A percentile compares a stretch with the other conserved stretches of the same genome.
Conservation (phyloP, 2,113 vertebrate genomes). For the Malurus cyaneus region DNA sequence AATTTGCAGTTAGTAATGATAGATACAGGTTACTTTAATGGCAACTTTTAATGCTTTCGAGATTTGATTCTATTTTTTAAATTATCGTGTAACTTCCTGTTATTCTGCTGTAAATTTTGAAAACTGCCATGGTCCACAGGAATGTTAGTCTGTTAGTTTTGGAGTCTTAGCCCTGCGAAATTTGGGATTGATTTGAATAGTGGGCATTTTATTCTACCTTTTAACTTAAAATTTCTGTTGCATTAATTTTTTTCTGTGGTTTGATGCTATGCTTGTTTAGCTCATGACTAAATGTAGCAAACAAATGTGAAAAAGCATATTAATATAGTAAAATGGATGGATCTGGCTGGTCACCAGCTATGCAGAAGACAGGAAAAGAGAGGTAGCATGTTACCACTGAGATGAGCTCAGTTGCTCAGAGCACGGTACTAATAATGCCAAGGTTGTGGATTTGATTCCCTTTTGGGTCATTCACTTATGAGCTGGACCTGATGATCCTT, state of each 20-base stretch:
- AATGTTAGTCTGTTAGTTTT: background rate
- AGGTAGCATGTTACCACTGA: background rate
- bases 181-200: background rate
- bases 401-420: background rate
- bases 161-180: accelerated
- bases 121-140: background rate
- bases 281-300: background rate
- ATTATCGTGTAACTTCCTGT: background rate
- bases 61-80: background rate
- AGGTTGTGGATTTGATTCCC: background rate
- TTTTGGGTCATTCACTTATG: too few relatives aligned
- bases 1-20: background rate
- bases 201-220: background rate
- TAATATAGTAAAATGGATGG: background rate
- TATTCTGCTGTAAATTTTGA: background rate
- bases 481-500: background rate
- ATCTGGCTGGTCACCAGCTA: background rate
- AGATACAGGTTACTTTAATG: background rate
- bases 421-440: accelerated
- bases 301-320: background rate
- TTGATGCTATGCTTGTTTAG: background rate
- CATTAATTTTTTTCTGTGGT: background rate
- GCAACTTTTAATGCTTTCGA: background rate
- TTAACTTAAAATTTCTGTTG: background rate
- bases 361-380: background rate